These are phyloP conservation scores for Erpobdella octoculata DNA, from an alignment of 2,888 invertebrate species.

Conservation along the genomic window DNA sequence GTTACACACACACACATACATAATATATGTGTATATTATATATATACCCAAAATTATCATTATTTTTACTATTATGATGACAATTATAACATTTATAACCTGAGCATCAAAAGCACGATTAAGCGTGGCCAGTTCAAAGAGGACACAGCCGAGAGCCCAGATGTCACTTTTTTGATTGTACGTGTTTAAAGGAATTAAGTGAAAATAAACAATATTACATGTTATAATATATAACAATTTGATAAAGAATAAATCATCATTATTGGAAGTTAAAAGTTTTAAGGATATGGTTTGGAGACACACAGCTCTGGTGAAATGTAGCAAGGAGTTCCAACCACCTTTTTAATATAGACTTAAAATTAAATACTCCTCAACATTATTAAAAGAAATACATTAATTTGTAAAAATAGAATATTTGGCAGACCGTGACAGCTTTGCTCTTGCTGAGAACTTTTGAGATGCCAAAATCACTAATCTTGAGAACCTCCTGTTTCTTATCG, in stretches of 20 bases:
- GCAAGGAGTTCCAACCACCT: slow-evolving; percentile 69
- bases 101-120: slow-evolving; percentile 67
- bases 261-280: too few species aligned
- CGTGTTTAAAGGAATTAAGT: slow-evolving; percentile 36
- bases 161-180: slow-evolving; percentile 71
- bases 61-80: not conserved
- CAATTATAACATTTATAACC: slow-evolving; percentile 52
- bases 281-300: slow-evolving; percentile 63
- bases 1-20: not conserved
- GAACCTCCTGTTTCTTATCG: slow-evolving; percentile 61
- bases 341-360: too few species aligned
- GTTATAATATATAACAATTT: not conserved
- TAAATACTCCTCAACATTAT: slow-evolving; percentile 12
- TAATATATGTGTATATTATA: not conserved
- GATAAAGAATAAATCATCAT: not conserved
- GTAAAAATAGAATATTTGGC: slow-evolving; percentile 32
- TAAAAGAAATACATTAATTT: not conserved
- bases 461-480: slow-evolving; percentile 78
- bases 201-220: not conserved
- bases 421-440: slow-evolving; percentile 54
- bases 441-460: slow-evolving; percentile 68
- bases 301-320: slow-evolving; percentile 79
- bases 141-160: slow-evolving; percentile 76
- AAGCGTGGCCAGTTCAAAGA: slow-evolving; percentile 72
- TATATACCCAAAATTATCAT: not conserved